Base-by-base conservation (phyloP, 1,140 invertebrate species). In the Venustaconcha ellipsiformis region DNA sequence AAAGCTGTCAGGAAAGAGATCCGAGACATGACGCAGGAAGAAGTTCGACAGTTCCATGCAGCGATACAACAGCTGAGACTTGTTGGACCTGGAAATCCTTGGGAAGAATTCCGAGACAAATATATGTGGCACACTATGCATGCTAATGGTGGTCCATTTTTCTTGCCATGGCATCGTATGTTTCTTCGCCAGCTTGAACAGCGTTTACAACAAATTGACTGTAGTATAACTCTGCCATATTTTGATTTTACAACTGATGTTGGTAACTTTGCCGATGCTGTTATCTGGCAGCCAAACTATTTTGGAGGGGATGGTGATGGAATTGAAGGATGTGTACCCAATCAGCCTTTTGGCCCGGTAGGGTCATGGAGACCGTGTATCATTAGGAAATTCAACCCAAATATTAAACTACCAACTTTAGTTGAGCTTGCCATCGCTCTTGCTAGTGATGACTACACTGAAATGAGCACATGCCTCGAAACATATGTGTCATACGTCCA, bases 201-300 rank as follows among this genome's bases (percentile, higher is more conserved):
- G 70, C 81, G 78, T 59, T 70, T 88, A 56, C 86, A 87, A 70
- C 80, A 87, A 66, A 81, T 88, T 14, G 86, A 88, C 80, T 88
- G 87, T 67, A 71, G 67, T 57, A 81, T 88, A 60, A 82, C 85
- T 6, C 68, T 88, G 18, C 87, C 87, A n/a, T 88, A 87, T 74
- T 87, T 84, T 72, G 87, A 88, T 72, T 88, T 88, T 67, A 86
- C 86, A 1, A 88, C 87, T n/a, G 87, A 88, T 78, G 79, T 85
- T 17, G 86, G 84, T 8, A 82, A 84, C 58, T 83, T 88, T 68
- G 74, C 79, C 20, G 76, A 85, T 55, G 86, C 87, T 5, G 78
- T 88, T 17, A 76, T 88, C 20, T 88, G 87, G 87, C 86, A 88
- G 80, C 82, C 86, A 57, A 86, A 85, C 59, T 85, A 80, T 58